Conservation (phyloP, 2,797 vertebrate genomes). For the Thalassophryne amazonica region DNA sequence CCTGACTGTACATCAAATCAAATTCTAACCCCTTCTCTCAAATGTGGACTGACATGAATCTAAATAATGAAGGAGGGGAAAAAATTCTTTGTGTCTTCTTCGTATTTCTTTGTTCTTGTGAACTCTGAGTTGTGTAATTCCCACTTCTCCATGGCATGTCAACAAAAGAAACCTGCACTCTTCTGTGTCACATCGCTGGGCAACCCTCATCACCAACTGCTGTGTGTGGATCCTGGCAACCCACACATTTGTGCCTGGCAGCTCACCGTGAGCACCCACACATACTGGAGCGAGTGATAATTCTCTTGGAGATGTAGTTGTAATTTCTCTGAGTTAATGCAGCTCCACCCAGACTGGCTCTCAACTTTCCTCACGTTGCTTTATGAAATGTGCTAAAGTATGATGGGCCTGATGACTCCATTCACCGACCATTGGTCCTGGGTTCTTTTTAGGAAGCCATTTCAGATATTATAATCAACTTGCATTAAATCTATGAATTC, state of each 20-base stretch:
- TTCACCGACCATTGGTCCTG: slow-evolving; percentile 40
- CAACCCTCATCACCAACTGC: slow-evolving; percentile 28
- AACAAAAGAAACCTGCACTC: slow-evolving; percentile 13
- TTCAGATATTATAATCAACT: slow-evolving; percentile 54
- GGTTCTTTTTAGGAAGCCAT: slow-evolving; percentile 39
- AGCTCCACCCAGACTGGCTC: slow-evolving; percentile 5
- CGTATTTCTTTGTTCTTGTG: neutral
- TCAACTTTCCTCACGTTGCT: slow-evolving; percentile 16
- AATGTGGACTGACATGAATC: slow-evolving; percentile 1
- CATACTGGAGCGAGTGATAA: slow-evolving; percentile 32
- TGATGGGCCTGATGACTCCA: slow-evolving; percentile 45
- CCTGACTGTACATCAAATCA: too few species aligned
- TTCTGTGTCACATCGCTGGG: neutral
- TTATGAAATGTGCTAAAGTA: slow-evolving; percentile 30
- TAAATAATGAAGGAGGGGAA: too few species aligned
- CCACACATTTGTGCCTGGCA: neutral
- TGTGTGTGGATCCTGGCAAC: neutral
- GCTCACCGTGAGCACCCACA: slow-evolving; percentile 15
- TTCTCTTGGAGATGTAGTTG: slow-evolving; percentile 16
- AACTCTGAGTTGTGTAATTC: slow-evolving; percentile 8
- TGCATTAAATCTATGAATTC: slow-evolving; percentile 39
- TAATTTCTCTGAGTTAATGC: slow-evolving; percentile 23
- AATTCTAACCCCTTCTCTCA: too few species aligned
- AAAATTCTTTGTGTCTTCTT: too few species aligned
- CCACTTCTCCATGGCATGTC: slow-evolving; percentile 17